A percentile compares a stretch with the other conserved stretches of the same genome.
Evolutionary conservation across 2,797 vertebrate genomes (phyloP).

Genomic region (Peromyscus aztecus): DNA sequence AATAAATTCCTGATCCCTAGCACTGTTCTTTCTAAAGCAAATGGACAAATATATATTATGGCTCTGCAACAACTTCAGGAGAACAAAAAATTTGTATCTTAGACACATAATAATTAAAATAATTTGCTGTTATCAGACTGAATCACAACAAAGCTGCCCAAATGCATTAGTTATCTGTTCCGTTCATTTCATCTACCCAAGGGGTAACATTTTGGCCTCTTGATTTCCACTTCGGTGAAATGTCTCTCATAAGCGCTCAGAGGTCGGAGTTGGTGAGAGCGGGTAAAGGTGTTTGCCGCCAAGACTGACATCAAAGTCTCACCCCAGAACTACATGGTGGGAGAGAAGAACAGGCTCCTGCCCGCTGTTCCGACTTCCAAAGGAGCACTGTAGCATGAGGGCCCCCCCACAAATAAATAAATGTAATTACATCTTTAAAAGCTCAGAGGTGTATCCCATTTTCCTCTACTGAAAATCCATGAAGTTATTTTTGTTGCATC

Average conservation of each 20-base stretch:
- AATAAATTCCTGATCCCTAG: conserved; percentile 16
- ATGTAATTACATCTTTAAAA: not conserved
- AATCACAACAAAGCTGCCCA: conserved; percentile 56
- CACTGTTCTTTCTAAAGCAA: conserved; percentile 51
- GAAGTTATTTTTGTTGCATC: conserved; percentile 75
- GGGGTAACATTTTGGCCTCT: conserved; percentile 35
- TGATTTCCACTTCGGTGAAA: conserved; percentile 58
- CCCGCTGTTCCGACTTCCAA: not conserved
- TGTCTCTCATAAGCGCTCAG: conserved; percentile 1
- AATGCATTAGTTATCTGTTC: conserved; percentile 49
- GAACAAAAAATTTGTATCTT: conserved; percentile 33
- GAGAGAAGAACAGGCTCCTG: not conserved
- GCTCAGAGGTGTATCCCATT: conserved; percentile 69
- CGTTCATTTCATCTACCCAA: conserved; percentile 51
- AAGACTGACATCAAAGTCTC: not conserved
- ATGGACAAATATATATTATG: not conserved
- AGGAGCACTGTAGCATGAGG: not conserved
- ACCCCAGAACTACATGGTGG: too few relatives aligned
- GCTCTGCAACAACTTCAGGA: not conserved
- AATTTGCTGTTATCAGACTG: conserved; percentile 71
- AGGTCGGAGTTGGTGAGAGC: not conserved
- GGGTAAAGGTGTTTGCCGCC: not conserved
- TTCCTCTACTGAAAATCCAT: conserved; percentile 75
- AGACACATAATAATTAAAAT: conserved; percentile 47
- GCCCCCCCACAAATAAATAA: not conserved